Base-by-base conservation (phyloP, 2,888 invertebrate genomes). In the Nymphalis c-album region DNA sequence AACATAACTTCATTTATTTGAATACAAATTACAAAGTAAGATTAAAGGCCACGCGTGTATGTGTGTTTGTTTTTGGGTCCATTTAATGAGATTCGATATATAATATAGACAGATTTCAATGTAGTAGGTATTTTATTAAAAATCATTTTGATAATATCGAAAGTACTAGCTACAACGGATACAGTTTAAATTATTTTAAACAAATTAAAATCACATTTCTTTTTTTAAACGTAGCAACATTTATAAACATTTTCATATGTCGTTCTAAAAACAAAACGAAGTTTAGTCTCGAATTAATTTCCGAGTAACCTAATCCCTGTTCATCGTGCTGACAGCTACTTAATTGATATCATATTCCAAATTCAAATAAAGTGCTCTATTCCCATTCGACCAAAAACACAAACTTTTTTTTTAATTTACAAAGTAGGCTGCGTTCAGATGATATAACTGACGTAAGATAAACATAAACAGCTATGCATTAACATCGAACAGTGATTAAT, bases 281-380 rank as follows among this genome's bases (percentile, higher is more conserved):
- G 69, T 67, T 57, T 63, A 76, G 80, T 80, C 78, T 80, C 83
- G 82, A 79, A 81, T 78, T 76, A 75, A 76, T 77, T 55, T 55
- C 74, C 40, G 18, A 48, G 87, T 76, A 86, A 90, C 76, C 69
- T 72, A 77, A 90, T 74, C 80, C 84, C 71, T 73, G 68, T 72
- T 72, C 76, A 57, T 60, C 70, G 67, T 59, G 76, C 67, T 73
- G 90, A 88, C 87, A 85, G 85, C 78, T 81, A 83, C 80, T 85
- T 90, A 88, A 90, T 89, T 89, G 87, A 87, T 90, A 89, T 91
- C 87, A 79, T 76, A 82, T 90, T 89, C 75, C 86, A 53, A 22
- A 48, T 69, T 70, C 70, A 68, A 69, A 70, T 70, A 77, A 84
- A 88, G 86, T 82, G 84, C 78, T 86, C 83, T 85, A 86, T 85